Conservation (phyloP, 2,113 vertebrate genomes). For the Psammodynastes pulverulentus region DNA sequence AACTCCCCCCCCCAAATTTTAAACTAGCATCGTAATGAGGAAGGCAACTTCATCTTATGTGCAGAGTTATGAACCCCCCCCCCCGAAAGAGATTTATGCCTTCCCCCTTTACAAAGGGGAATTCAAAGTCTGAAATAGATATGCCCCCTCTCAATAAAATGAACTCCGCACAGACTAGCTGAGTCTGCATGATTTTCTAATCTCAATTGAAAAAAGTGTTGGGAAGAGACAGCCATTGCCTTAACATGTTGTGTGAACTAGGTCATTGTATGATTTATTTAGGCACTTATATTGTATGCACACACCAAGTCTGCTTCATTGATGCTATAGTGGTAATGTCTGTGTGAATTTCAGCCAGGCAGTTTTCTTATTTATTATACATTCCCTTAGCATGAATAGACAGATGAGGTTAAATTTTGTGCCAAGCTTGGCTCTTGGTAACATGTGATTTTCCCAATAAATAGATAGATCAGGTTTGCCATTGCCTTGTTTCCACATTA, state of each 20-base stretch:
- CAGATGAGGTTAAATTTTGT: neutral
- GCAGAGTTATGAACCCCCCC: neutral
- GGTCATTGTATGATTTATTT: neutral
- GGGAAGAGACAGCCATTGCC: neutral
- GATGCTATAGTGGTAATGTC: neutral
- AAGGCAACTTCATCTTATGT: neutral
- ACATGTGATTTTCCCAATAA: neutral
- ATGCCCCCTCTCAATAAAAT: neutral
- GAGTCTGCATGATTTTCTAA: neutral
- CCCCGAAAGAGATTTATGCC: neutral
- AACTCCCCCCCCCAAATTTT: neutral
- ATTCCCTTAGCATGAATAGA: neutral
- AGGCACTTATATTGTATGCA: neutral
- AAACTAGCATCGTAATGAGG: neutral
- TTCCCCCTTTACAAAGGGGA: neutral
- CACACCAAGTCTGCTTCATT: neutral
- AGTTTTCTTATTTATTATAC: neutral
- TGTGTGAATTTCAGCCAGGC: neutral
- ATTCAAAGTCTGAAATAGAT: neutral
- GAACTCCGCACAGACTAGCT: neutral
- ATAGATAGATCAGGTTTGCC: neutral
- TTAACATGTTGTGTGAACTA: neutral
- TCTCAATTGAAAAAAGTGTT: neutral
- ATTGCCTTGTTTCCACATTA: neutral
- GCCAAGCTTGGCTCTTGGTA: neutral